A percentile compares a stretch with the other conserved stretches of the same genome.
Conservation (phyloP, 2,113 vertebrate species). For the Phoxinus phoxinus region DNA sequence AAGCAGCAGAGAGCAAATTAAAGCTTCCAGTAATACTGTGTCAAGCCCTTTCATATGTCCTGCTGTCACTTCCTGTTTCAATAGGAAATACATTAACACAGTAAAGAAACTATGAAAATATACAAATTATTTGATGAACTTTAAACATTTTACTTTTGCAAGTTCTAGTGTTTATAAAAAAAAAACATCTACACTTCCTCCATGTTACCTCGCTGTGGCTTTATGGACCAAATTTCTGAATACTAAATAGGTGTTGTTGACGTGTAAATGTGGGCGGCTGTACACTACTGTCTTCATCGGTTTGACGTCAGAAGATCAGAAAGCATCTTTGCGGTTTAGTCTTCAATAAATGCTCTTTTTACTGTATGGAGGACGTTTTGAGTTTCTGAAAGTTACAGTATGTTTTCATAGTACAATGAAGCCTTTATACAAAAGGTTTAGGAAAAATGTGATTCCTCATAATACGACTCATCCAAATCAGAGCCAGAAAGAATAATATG, state of each 20-base stretch:
- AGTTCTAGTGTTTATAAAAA: not conserved
- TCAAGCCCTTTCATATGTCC: no score
- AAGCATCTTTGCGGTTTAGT: not conserved
- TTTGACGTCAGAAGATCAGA: not conserved
- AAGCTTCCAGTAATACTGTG: no score
- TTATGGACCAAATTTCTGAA: not conserved
- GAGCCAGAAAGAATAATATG: not conserved
- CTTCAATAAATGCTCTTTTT: not conserved
- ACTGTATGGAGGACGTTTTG: not conserved
- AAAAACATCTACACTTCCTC: not conserved
- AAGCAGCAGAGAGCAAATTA: no score
- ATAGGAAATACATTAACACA: no score
- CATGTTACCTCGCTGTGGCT: not conserved
- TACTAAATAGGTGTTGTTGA: not conserved
- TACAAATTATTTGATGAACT: not conserved
- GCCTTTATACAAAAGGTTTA: conserved; percentile 6
- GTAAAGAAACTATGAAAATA: not conserved
- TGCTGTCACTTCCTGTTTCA: no score
- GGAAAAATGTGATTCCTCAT: conserved; percentile 13
- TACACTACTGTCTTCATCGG: not conserved
- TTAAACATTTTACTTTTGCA: not conserved
- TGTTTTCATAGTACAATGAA: conserved; percentile 6
- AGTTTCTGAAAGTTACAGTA: not conserved
- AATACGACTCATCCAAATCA: not conserved
- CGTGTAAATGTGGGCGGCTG: not conserved